These are phyloP conservation scores for Diadegma fenestrale DNA, from an alignment of 2,888 invertebrate genomes.

Conservation along the genomic window DNA sequence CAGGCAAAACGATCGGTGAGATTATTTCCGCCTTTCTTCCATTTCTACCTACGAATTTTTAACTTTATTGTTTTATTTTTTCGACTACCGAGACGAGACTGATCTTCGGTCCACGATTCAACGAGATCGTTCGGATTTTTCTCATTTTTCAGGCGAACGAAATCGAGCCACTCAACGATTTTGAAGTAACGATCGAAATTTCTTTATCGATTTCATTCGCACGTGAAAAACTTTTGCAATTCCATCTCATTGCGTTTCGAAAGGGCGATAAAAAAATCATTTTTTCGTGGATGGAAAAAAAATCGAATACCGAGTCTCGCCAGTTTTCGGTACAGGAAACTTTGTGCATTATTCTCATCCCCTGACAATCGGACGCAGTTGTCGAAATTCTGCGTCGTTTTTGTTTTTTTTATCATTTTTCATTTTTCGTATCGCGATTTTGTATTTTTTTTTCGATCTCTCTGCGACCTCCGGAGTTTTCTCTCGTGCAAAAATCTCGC, in stretches of 20 bases:
- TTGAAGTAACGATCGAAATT: slow-evolving; percentile 8
- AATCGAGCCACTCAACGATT: background rate
- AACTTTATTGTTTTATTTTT: background rate
- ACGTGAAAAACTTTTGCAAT: background rate
- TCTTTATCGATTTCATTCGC: slow-evolving; percentile 2
- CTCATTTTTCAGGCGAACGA: background rate
- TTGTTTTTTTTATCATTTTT: slow-evolving; percentile 39
- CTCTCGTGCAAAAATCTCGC: slow-evolving; percentile 23
- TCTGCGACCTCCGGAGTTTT: slow-evolving; percentile 27
- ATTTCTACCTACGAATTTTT: slow-evolving; percentile 10
- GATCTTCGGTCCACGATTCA: background rate
- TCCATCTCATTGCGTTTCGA: background rate
- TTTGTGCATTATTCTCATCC: background rate
- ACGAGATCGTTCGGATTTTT: background rate
- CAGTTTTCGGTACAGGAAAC: background rate
- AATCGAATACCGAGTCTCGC: slow-evolving; percentile 15
- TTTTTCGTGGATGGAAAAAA: background rate
- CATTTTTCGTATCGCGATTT: slow-evolving; percentile 53
- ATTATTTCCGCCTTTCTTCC: background rate
- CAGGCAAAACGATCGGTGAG: background rate
- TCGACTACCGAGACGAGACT: background rate
- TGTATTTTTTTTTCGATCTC: slow-evolving; percentile 27
- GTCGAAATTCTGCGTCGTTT: slow-evolving; percentile 6
- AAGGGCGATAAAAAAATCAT: background rate
- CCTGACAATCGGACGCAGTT: background rate